Evolutionary conservation across 2,113 vertebrate species (phyloP).

Genomic region (Corvus hawaiiensis): DNA sequence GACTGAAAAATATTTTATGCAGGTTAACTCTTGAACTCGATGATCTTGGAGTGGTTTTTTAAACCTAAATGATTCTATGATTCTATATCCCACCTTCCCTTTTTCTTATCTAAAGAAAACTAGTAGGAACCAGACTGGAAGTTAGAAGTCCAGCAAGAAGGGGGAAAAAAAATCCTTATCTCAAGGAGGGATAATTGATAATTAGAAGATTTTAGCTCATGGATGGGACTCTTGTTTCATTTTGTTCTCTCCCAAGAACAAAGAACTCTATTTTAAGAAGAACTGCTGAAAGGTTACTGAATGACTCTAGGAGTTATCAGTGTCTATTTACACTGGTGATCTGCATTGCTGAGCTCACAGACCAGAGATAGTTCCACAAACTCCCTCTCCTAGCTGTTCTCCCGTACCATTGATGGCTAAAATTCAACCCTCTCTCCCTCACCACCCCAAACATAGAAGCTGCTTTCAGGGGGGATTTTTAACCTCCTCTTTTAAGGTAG

Average conservation of each 20-base stretch:
- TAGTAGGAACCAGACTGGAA: background rate
- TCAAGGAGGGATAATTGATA: background rate
- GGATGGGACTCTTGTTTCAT: background rate
- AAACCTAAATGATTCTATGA: background rate
- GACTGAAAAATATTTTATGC: background rate
- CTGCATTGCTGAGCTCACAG: background rate
- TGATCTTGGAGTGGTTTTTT: accelerated
- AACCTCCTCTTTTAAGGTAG: background rate
- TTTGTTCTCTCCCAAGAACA: background rate
- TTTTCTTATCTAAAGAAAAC: background rate
- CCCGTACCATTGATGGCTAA: background rate
- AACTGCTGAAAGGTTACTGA: background rate
- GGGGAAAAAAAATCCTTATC: background rate
- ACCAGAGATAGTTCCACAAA: background rate
- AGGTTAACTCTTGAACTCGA: accelerated
- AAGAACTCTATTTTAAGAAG: conserved; percentile 24
- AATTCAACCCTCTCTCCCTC: background rate
- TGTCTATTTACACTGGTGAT: conserved; percentile 26
- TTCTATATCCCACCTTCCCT: background rate
- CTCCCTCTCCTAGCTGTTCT: background rate
- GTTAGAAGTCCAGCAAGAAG: background rate
- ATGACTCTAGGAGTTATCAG: conserved; percentile 3
- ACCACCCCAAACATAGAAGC: background rate
- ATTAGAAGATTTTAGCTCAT: conserved; percentile 15
- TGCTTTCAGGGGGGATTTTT: background rate